phyloP scores from a whole-genome alignment of 2,888 invertebrate species.

The Reticulitermes lucifugus region DNA sequence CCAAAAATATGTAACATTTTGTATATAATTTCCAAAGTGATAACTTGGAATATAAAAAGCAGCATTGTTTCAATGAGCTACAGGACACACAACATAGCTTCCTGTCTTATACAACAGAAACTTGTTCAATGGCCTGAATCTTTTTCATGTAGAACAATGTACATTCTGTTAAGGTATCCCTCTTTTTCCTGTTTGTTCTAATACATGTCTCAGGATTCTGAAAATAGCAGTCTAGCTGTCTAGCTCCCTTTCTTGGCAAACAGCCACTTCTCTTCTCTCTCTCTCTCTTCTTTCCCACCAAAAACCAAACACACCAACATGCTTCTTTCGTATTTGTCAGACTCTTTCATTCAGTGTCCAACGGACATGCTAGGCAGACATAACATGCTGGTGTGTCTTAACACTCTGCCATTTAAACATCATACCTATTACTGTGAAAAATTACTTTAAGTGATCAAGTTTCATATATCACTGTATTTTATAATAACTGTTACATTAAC shows the following conservation, averaged over 20 bases:
- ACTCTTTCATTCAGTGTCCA: neutral
- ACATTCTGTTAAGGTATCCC: constrained; percentile 11
- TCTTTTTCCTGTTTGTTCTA: neutral
- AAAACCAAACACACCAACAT: constrained; percentile 11
- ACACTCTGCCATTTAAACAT: too few relatives aligned
- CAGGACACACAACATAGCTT: neutral
- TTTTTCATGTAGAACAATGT: constrained; percentile 19
- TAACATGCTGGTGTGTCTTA: too few relatives aligned
- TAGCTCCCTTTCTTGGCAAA: constrained; percentile 21
- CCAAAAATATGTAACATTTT: too few relatives aligned
- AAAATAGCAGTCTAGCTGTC: constrained; percentile 28
- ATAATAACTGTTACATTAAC: too few relatives aligned
- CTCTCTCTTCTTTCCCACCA: neutral
- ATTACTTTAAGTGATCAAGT: too few relatives aligned
- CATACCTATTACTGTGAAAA: too few relatives aligned
- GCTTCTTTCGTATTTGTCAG: neutral
- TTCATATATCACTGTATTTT: too few relatives aligned
- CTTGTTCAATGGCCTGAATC: constrained; percentile 9
- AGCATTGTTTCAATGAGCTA: neutral
- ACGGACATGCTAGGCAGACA: too few relatives aligned
- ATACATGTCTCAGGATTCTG: constrained; percentile 3
- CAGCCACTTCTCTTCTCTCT: constrained; percentile 2
- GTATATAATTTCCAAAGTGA: too few relatives aligned
- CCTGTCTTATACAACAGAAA: neutral
- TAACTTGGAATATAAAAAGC: neutral